Percentiles rank a stretch among this genome's conserved stretches.
phyloP scores from a whole-genome alignment of 2,113 vertebrate genomes.

The Cygnus atratus region DNA sequence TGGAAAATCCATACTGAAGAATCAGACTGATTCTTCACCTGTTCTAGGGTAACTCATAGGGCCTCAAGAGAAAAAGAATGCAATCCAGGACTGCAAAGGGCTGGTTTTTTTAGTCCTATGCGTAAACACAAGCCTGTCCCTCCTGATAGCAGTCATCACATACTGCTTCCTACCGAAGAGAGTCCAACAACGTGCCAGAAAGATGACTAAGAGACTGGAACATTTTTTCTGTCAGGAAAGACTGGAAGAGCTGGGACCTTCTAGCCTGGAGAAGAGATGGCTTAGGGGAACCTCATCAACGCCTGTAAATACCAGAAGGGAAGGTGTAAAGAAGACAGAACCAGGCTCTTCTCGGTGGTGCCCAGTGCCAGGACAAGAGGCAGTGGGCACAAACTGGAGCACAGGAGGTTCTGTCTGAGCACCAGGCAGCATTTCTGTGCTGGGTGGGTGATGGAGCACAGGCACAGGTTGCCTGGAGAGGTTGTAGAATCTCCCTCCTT shows the following conservation, averaged over 20 bases:
- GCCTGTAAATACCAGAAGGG: not conserved
- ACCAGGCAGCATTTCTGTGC: too few relatives aligned
- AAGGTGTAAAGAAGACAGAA: not conserved
- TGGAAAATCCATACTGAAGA: not conserved
- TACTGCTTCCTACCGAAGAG: not conserved
- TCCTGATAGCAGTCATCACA: not conserved
- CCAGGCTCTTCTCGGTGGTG: not conserved
- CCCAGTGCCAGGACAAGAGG: too few relatives aligned
- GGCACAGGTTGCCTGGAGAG: too few relatives aligned
- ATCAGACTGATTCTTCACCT: not conserved
- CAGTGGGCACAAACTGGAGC: too few relatives aligned
- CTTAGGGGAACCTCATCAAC: not conserved
- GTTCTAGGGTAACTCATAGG: not conserved
- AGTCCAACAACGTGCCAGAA: not conserved
- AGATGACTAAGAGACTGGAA: not conserved
- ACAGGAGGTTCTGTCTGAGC: too few relatives aligned
- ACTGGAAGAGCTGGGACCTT: not conserved
- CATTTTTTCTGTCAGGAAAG: not conserved
- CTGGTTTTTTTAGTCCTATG: not conserved
- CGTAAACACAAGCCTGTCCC: not conserved
- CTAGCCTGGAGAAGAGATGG: not conserved
- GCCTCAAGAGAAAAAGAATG: not conserved
- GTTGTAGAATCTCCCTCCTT: too few relatives aligned
- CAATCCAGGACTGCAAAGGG: not conserved
- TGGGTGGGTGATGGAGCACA: too few relatives aligned